Evolutionary conservation across 2,113 vertebrate genomes (phyloP).

Genomic region (Tenebrosternarchus preto): DNA sequence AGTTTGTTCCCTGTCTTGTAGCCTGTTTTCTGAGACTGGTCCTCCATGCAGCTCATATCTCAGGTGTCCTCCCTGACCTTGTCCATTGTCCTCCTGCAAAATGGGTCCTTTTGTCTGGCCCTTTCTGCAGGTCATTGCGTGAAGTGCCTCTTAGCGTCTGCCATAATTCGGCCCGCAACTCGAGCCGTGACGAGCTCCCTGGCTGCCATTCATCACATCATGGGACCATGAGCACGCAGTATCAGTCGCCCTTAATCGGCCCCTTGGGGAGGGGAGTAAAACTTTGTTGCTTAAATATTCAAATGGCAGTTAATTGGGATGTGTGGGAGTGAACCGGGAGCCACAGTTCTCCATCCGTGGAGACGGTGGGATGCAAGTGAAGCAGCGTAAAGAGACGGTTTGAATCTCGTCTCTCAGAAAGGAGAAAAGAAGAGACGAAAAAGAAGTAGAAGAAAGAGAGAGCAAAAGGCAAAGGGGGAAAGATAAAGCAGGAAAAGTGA

Average conservation of each 20-base stretch:
- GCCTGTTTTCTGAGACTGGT: constrained; percentile 69
- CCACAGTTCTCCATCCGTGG: constrained; percentile 42
- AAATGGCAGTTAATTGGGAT: constrained; percentile 72
- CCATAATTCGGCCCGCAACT: constrained; percentile 88
- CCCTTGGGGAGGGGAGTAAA: constrained; percentile 67
- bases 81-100: constrained; percentile 81
- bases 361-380: neutral
- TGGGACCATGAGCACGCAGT: constrained; percentile 73
- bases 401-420: constrained; percentile 56
- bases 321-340: constrained; percentile 59
- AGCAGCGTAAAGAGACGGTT: neutral
- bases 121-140: constrained; percentile 80
- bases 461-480: neutral
- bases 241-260: constrained; percentile 66
- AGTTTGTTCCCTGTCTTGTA: constrained; percentile 59
- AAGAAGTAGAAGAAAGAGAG: neutral
- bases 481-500: constrained; percentile 6
- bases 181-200: constrained; percentile 75
- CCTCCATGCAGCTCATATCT: constrained; percentile 68
- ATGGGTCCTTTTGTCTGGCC: constrained; percentile 81
- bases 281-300: constrained; percentile 77
- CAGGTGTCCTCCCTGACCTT: constrained; percentile 79
- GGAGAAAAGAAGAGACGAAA: constrained; percentile 6
- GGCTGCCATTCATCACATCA: constrained; percentile 72
- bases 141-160: constrained; percentile 86